phyloP scores from a whole-genome alignment of 2,888 invertebrate genomes.

The Eupithecia vulgata region DNA sequence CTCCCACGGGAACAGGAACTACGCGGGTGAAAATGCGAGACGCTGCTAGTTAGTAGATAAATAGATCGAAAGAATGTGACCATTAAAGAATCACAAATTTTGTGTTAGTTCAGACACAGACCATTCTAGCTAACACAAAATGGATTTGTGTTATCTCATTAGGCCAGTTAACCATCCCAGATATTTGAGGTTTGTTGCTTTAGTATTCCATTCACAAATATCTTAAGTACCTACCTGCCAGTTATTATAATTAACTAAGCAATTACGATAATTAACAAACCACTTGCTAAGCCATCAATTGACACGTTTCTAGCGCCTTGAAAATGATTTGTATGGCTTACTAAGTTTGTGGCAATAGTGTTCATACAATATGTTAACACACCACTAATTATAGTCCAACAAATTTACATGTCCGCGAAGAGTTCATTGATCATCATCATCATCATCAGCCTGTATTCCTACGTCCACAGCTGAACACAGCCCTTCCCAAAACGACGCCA shows the following conservation, averaged over 20 bases:
- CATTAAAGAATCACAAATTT: background rate
- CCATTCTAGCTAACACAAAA: background rate
- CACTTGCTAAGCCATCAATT: slow-evolving; percentile 3
- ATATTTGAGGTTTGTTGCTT: background rate
- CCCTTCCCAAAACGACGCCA: too few species aligned
- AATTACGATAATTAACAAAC: background rate
- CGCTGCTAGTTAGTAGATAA: too few species aligned
- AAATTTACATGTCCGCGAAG: background rate
- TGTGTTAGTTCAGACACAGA: background rate
- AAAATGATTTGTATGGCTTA: slow-evolving; percentile 7
- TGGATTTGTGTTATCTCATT: background rate
- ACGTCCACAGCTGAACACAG: too few species aligned
- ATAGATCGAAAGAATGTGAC: background rate
- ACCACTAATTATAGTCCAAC: slow-evolving; percentile 8
- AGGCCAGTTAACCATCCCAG: background rate
- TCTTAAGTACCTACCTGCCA: background rate
- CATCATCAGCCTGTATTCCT: background rate
- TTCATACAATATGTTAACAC: background rate
- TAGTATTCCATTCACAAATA: background rate
- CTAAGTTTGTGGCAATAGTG: slow-evolving; percentile 6
- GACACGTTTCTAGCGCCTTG: slow-evolving; percentile 1
- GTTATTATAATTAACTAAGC: background rate
- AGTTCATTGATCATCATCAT: background rate
- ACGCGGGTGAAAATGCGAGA: too few species aligned
- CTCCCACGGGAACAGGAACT: too few species aligned